Evolutionary conservation across 2,888 invertebrate genomes (phyloP).

Genomic region (Sarcophaga carnaria): DNA sequence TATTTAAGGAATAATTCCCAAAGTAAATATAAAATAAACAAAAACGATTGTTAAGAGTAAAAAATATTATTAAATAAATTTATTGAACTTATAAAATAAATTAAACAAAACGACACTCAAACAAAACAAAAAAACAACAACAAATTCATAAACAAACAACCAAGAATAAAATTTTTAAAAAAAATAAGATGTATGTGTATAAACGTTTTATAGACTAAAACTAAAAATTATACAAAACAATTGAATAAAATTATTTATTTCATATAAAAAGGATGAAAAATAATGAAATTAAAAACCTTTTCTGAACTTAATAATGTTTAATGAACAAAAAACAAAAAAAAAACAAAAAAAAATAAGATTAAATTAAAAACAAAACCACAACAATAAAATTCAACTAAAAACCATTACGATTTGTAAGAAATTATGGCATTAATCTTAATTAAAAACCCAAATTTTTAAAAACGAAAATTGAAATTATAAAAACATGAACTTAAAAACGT

Average conservation of each 20-base stretch:
- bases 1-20: neutral
- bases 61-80: constrained; percentile 7
- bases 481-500: constrained; percentile 64
- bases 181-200: constrained; percentile 68
- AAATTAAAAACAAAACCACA: constrained; percentile 49
- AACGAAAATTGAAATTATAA: constrained; percentile 68
- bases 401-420: constrained; percentile 71
- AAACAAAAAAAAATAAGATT: constrained; percentile 52
- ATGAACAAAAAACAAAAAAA: constrained; percentile 59
- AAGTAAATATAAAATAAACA: constrained; percentile 30
- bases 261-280: constrained; percentile 45
- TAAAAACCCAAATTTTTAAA: constrained; percentile 10
- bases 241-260: constrained; percentile 71
- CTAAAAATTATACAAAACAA: constrained; percentile 22
- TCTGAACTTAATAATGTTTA: constrained; percentile 64
- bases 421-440: constrained; percentile 79
- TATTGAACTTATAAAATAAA: constrained; percentile 22
- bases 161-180: constrained; percentile 31
- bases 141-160: constrained; percentile 26
- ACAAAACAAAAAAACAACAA: constrained; percentile 50
- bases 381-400: constrained; percentile 63
- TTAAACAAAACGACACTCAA: constrained; percentile 26
- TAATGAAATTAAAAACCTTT: constrained; percentile 64
- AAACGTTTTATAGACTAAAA: constrained; percentile 72
- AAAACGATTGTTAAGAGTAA: constrained; percentile 13